Evolutionary conservation across 2,113 vertebrate genomes (phyloP).

Genomic region (Mormyrus lacerda): DNA sequence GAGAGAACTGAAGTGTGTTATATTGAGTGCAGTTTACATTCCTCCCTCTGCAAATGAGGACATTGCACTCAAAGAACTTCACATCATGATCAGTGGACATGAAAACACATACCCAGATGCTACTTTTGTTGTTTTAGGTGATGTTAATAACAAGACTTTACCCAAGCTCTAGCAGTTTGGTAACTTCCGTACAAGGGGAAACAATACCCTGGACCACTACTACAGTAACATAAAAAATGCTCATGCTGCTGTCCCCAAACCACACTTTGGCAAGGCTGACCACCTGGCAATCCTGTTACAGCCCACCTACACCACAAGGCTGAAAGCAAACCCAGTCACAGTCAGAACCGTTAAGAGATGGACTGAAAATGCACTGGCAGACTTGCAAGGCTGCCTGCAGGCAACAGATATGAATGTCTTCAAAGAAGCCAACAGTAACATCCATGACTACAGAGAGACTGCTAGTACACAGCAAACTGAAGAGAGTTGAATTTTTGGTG

Average conservation of each 20-base stretch:
- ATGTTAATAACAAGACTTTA: background rate
- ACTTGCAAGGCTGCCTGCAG: background rate
- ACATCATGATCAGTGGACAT: background rate
- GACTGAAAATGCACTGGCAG: background rate
- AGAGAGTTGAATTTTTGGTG: no score
- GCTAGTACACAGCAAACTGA: no score
- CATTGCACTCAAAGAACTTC: background rate
- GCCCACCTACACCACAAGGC: slow-evolving; percentile 9
- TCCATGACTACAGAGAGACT: slow-evolving; percentile 13
- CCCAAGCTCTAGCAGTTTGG: slow-evolving; percentile 3
- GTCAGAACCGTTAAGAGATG: slow-evolving; percentile 11
- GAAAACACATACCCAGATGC: background rate
- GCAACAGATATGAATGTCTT: slow-evolving; percentile 23
- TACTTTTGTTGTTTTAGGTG: background rate
- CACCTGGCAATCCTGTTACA: slow-evolving; percentile 2
- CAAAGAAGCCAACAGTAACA: slow-evolving; percentile 6
- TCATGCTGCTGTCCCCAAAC: background rate
- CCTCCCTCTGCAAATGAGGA: background rate
- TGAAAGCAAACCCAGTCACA: slow-evolving; percentile 16
- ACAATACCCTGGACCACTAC: no score
- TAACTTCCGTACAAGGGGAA: background rate
- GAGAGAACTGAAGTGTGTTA: background rate
- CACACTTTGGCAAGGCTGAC: slow-evolving; percentile 9
- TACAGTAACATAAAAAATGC: no score
- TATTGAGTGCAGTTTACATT: background rate